Percentiles rank a stretch among this genome's conserved stretches.
Evolutionary conservation across 2,797 vertebrate species (phyloP).

Genomic region (Leptodactylus fallax): DNA sequence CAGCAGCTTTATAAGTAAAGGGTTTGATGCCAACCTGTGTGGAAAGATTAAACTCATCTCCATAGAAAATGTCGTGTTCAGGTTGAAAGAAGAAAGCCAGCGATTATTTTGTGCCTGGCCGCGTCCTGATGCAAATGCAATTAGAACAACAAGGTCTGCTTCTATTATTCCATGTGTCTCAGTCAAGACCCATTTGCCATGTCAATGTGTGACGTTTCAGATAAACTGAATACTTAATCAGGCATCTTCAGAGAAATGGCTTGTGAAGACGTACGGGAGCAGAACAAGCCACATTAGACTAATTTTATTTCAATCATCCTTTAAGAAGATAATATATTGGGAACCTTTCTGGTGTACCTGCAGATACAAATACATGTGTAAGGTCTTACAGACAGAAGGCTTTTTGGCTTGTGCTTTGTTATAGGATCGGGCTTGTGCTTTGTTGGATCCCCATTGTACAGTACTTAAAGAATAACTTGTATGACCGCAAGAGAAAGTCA

Average conservation of each 20-base stretch:
- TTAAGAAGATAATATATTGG: neutral
- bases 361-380: no score
- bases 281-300: conserved; percentile 13
- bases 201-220: conserved; percentile 40
- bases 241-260: conserved; percentile 22
- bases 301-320: conserved; percentile 31
- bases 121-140: conserved; percentile 58
- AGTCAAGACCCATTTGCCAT: conserved; percentile 53
- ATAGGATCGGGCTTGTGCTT: no score
- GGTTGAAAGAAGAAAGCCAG: conserved; percentile 44
- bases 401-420: no score
- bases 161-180: conserved; percentile 50
- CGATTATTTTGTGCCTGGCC: conserved; percentile 51
- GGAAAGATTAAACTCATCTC: conserved; percentile 32
- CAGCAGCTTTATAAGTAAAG: neutral
- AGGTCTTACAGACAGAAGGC: no score
- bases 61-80: conserved; percentile 36
- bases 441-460: no score
- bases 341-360: no score
- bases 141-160: conserved; percentile 54
- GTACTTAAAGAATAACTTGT: no score
- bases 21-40: conserved; percentile 22
- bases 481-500: no score
- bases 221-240: conserved; percentile 48
- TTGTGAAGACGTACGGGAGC: conserved; percentile 22